These are phyloP conservation scores for Tachuris rubrigastra DNA, from an alignment of 2,113 vertebrate species.

Conservation along the genomic window DNA sequence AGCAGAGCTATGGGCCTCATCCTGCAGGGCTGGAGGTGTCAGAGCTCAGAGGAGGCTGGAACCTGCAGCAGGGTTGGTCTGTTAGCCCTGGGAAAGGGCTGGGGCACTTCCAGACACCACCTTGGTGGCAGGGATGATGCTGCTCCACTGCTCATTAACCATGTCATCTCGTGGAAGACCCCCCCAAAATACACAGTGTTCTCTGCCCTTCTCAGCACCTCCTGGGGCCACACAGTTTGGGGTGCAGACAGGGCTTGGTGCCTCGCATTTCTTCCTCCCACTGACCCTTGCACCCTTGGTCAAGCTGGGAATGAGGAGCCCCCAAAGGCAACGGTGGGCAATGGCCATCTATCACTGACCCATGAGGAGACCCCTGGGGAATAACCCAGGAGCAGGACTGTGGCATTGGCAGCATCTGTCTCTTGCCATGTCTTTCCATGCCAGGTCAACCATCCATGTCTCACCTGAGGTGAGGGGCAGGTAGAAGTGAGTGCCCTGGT, in stretches of 20 bases:
- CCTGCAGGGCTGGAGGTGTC: background rate
- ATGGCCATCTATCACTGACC: background rate
- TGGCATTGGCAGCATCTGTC: background rate
- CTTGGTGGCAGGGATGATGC: background rate
- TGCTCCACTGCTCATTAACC: background rate
- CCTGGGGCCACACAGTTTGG: too few relatives aligned
- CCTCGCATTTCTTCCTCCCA: background rate
- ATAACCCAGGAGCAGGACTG: background rate
- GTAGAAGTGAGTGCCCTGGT: background rate
- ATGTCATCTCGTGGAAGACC: background rate
- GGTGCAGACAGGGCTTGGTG: background rate
- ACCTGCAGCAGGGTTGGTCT: background rate
- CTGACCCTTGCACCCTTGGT: background rate
- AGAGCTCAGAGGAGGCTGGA: background rate
- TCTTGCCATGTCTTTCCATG: background rate
- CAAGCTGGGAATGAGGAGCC: background rate
- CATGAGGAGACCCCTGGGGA: too few relatives aligned
- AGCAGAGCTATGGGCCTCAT: background rate
- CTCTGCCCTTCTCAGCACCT: background rate
- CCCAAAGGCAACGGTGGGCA: background rate
- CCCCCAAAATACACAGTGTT: background rate
- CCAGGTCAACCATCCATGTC: background rate
- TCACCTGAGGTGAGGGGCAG: background rate
- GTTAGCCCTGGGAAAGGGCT: background rate
- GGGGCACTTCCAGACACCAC: background rate